A percentile compares a stretch with the other conserved stretches of the same genome.
Evolutionary conservation across 2,888 invertebrate species (phyloP).

Genomic region (Eudasyphora cyanicolor): DNA sequence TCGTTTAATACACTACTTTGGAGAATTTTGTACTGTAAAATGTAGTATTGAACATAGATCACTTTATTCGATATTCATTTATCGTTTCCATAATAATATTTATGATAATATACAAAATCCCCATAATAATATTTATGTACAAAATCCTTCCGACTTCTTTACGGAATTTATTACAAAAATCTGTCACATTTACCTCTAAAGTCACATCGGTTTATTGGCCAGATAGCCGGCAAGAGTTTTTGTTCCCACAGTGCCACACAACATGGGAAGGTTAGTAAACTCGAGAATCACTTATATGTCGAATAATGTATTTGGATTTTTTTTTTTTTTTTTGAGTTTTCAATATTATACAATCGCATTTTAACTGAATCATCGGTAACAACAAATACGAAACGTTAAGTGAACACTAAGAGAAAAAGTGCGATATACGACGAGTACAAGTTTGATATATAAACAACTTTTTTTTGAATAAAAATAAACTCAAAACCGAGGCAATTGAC

Average conservation of each 20-base stretch:
- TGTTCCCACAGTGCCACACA: neutral
- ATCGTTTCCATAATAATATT: too few relatives aligned
- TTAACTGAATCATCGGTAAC: slow-evolving; percentile 28
- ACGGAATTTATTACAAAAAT: too few relatives aligned
- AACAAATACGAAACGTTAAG: neutral
- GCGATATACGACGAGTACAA: neutral
- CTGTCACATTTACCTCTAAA: neutral
- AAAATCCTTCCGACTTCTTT: too few relatives aligned
- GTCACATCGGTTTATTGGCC: neutral
- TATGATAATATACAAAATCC: too few relatives aligned
- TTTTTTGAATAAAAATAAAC: neutral
- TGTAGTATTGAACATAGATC: too few relatives aligned
- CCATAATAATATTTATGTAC: too few relatives aligned
- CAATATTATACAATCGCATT: slow-evolving; percentile 72
- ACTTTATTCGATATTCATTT: too few relatives aligned
- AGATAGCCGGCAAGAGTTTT: neutral
- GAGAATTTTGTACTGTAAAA: too few relatives aligned
- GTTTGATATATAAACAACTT: neutral
- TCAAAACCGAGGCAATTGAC: slow-evolving; percentile 72
- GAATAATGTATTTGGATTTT: slow-evolving; percentile 1
- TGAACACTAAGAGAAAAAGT: neutral
- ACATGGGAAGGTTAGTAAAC: neutral
- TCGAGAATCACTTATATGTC: neutral
- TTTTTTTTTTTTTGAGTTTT: neutral
- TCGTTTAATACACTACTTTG: too few relatives aligned